Percentiles rank a stretch among this genome's conserved stretches.
Evolutionary conservation across 2,888 invertebrate species (phyloP).

Genomic region (Drosophila niveifrons): DNA sequence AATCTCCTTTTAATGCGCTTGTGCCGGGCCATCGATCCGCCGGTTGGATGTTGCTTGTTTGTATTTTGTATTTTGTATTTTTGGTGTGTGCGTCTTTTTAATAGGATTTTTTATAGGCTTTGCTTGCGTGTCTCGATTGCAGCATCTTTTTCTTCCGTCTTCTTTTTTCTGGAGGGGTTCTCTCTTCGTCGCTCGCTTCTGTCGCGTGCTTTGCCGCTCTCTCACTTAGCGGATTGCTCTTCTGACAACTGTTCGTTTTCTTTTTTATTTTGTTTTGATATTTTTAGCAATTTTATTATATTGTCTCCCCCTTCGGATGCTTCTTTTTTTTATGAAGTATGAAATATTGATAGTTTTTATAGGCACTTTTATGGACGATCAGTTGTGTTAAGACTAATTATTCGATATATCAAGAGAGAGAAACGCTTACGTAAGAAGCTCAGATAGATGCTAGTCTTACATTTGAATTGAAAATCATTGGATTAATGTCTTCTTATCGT

Average conservation of each 20-base stretch:
- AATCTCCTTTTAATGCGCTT: slow-evolving; percentile 74
- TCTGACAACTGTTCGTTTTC: slow-evolving; percentile 28
- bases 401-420: neutral
- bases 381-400: slow-evolving; percentile 45
- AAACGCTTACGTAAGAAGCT: slow-evolving; percentile 7
- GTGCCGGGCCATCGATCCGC: slow-evolving; percentile 62
- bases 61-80: slow-evolving; percentile 48
- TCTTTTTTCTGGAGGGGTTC: slow-evolving; percentile 45
- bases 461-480: slow-evolving; percentile 6
- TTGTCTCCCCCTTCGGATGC: slow-evolving; percentile 33
- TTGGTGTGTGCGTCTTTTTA: slow-evolving; percentile 69
- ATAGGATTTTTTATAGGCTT: slow-evolving; percentile 79
- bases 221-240: slow-evolving; percentile 36
- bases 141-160: slow-evolving; percentile 39
- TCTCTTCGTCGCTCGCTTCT: slow-evolving; percentile 52
- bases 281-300: slow-evolving; percentile 72
- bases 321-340: slow-evolving; percentile 61
- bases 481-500: neutral
- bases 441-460: neutral
- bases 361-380: slow-evolving; percentile 36
- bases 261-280: slow-evolving; percentile 54
- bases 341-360: slow-evolving; percentile 64
- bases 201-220: slow-evolving; percentile 68
- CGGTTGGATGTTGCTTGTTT: slow-evolving; percentile 58
- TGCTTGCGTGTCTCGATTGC: slow-evolving; percentile 40